Percentiles rank a stretch among this genome's conserved stretches.
These are phyloP conservation scores for Eonycteris spelaea DNA, from an alignment of 2,113 vertebrate genomes.

Conservation along the genomic window DNA sequence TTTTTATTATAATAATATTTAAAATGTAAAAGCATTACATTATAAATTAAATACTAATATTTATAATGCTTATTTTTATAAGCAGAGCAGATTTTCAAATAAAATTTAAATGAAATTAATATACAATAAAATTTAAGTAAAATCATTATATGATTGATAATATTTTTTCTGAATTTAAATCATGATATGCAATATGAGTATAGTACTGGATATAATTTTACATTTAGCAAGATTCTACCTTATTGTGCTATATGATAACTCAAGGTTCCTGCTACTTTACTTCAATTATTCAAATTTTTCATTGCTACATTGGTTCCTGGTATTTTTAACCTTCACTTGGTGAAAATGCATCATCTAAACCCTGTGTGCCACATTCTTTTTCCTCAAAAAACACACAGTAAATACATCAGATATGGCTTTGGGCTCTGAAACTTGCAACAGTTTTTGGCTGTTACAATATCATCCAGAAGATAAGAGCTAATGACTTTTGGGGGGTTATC, in stretches of 20 bases:
- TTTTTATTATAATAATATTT: conserved; percentile 9
- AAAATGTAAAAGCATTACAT: neutral
- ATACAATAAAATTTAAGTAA: neutral
- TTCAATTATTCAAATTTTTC: neutral
- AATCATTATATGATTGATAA: neutral
- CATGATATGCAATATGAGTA: neutral
- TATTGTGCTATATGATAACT: neutral
- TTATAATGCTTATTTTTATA: neutral
- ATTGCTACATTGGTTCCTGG: neutral
- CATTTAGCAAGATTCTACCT: neutral
- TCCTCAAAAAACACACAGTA: neutral
- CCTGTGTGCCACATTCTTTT: neutral
- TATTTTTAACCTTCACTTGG: neutral
- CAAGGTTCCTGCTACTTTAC: neutral
- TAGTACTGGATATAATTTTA: neutral
- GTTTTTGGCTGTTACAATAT: neutral
- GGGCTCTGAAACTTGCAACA: neutral
- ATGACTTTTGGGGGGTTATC: neutral
- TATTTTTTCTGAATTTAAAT: conserved; percentile 7
- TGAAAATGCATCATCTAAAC: neutral
- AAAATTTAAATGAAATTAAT: neutral
- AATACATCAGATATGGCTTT: neutral
- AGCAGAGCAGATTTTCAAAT: neutral
- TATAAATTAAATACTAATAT: neutral
- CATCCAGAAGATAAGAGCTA: neutral